Evolutionary conservation across 2,797 vertebrate genomes (phyloP).

Genomic region (Psittacula derbiana): DNA sequence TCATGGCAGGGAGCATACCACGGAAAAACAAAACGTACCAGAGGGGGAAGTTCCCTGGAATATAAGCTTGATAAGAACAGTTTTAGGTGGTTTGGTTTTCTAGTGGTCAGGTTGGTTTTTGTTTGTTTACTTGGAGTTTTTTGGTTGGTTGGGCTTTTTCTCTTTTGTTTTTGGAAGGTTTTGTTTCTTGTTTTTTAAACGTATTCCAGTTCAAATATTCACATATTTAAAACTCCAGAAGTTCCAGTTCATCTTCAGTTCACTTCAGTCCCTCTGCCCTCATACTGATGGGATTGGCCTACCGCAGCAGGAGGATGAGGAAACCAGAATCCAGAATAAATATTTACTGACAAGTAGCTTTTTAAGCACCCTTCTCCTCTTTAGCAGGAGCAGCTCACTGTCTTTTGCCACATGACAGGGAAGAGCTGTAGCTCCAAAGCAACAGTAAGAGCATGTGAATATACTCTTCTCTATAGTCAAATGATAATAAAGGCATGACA

Average conservation of each 20-base stretch:
- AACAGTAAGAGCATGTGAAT: not conserved
- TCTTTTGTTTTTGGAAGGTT: not conserved
- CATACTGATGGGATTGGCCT: not conserved
- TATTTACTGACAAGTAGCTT: not conserved
- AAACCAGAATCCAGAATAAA: not conserved
- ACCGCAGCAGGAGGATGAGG: not conserved
- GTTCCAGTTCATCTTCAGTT: slow-evolving; percentile 10
- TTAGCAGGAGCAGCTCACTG: not conserved
- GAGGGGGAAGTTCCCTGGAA: not conserved
- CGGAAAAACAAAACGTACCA: slow-evolving; percentile 4
- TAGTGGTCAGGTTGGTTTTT: too few relatives aligned
- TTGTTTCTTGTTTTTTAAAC: not conserved
- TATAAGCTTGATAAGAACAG: slow-evolving; percentile 3
- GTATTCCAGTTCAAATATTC: slow-evolving; percentile 5
- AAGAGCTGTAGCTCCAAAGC: not conserved
- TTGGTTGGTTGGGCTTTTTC: not conserved
- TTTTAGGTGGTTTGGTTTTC: not conserved
- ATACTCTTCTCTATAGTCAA: not conserved
- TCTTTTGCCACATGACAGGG: not conserved
- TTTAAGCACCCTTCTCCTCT: not conserved
- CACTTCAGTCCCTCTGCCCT: not conserved
- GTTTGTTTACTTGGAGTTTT: not conserved
- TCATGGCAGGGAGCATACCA: not conserved
- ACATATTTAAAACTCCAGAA: slow-evolving; percentile 2
- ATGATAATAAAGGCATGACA: not conserved